Evolutionary conservation across 2,888 invertebrate species (phyloP).

Genomic region (Furcula furcula): DNA sequence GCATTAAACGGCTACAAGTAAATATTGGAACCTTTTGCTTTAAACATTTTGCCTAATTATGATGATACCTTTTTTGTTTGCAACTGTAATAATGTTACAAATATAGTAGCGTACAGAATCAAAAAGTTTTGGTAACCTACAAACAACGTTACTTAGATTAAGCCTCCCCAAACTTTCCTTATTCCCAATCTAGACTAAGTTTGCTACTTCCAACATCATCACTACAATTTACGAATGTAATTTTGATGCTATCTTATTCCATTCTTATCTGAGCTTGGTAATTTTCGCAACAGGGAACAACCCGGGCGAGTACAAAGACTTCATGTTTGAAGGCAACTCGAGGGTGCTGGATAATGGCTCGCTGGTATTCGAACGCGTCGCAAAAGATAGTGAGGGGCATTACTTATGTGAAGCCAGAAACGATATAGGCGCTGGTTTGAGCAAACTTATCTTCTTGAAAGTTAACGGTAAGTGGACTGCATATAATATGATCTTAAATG

Average conservation of each 20-base stretch:
- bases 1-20: too few relatives aligned
- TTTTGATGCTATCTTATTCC: conserved; percentile 12
- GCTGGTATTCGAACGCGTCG: conserved; percentile 90
- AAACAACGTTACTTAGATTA: background rate
- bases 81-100: too few relatives aligned
- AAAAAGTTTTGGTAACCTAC: conserved; percentile 36
- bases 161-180: background rate
- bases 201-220: conserved; percentile 41
- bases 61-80: too few relatives aligned
- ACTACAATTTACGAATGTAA: background rate
- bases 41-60: too few relatives aligned
- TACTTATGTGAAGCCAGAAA: conserved; percentile 97
- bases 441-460: conserved; percentile 94
- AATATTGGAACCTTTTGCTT: too few relatives aligned
- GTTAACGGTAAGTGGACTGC: conserved; percentile 87
- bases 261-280: conserved; percentile 14
- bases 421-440: conserved; percentile 94
- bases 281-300: conserved; percentile 72
- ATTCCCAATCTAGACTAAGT: conserved; percentile 9
- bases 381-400: conserved; percentile 93
- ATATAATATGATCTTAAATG: too few relatives aligned
- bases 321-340: conserved; percentile 89
- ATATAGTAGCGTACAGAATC: background rate
- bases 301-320: conserved; percentile 91
- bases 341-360: conserved; percentile 91